Percentiles rank a stretch among this genome's conserved stretches.
Evolutionary conservation across 1,140 invertebrate genomes (phyloP).

Genomic region (Nautilus pompilius): DNA sequence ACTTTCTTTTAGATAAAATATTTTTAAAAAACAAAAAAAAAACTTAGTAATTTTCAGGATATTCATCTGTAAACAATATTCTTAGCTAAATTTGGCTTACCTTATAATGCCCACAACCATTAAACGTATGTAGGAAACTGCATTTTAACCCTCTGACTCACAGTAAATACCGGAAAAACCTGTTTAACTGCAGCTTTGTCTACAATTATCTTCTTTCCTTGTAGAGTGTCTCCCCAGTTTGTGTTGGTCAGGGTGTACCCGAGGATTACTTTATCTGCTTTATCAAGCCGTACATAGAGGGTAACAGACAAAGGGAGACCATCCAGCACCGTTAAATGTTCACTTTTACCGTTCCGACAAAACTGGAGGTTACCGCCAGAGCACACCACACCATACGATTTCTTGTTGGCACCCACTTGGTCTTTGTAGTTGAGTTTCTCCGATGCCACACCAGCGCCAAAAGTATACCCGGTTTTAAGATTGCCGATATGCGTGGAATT

Average conservation of each 20-base stretch:
- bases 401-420: constrained; percentile 36
- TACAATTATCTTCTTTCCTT: constrained; percentile 31
- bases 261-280: constrained; percentile 27
- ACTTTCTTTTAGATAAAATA: too few relatives aligned
- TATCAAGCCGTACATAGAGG: constrained; percentile 27
- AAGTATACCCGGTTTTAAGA: constrained; percentile 39
- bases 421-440: constrained; percentile 37
- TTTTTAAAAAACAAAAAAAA: too few relatives aligned
- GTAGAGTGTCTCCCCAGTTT: constrained; percentile 26
- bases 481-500: constrained; percentile 41
- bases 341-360: constrained; percentile 30
- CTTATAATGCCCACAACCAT: too few relatives aligned
- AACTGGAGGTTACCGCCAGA: constrained; percentile 33
- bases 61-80: too few relatives aligned
- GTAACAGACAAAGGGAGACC: constrained; percentile 37
- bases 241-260: constrained; percentile 33
- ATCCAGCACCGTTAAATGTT: constrained; percentile 31
- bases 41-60: too few relatives aligned
- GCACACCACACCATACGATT: constrained; percentile 41
- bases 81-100: too few relatives aligned
- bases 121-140: constrained; percentile 38
- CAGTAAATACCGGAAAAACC: constrained; percentile 46
- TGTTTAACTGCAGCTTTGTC: constrained; percentile 16
- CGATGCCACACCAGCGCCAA: constrained; percentile 42
- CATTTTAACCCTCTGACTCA: constrained; percentile 47